Evolutionary conservation across 2,113 vertebrate genomes (phyloP), one percentile per base, ranked within the genome.

Genomic region (Spermophilus dauricus): DNA sequence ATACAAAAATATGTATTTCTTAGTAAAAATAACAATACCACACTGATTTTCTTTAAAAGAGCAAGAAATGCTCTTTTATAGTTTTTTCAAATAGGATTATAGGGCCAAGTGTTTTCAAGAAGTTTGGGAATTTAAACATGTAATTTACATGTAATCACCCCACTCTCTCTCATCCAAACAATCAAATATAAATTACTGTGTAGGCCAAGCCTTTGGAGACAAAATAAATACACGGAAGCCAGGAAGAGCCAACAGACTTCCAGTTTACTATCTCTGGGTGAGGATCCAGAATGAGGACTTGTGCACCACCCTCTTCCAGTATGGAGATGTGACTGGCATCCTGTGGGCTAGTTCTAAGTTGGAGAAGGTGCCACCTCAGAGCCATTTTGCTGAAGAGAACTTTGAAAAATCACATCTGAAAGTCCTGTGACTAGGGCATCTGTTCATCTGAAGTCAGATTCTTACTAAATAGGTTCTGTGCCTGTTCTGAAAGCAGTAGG

Each of bases 111-210:
- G 14, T 24, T 82, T 63, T 42, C 70, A 76, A 91, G n/a, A 53
- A 81, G 56, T 42, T 82, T 76, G n/a, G 56, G n/a, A 86, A 61
- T 16, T 72, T 87, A 92, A 42, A 76, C 32, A 86, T 96, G 92
- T 65, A 45, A 45, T 45, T 45, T 45, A 84, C 92, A n/a, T 80
- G 56, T 90, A 85, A 85, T 85, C 32, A 85, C 56, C 18, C 34
- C 24, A 5, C 81, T 67, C 90, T 48, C 61, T 85, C 80, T 61
- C 70, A 83, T 91, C 58, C 58, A 83, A 63, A 91, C 73, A 89
- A 91, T 80, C 61, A 93, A 91, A 82, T 78, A 30, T 65, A 86
- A 86, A 94, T 58, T 28, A 85, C 20, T 77, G 45, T 85, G 58
- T 69, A 53, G 13, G 67, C 58, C 34, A 42, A 26, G 0, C 11